phyloP scores from a whole-genome alignment of 1,140 invertebrate genomes.

The Gryllus bimaculatus region DNA sequence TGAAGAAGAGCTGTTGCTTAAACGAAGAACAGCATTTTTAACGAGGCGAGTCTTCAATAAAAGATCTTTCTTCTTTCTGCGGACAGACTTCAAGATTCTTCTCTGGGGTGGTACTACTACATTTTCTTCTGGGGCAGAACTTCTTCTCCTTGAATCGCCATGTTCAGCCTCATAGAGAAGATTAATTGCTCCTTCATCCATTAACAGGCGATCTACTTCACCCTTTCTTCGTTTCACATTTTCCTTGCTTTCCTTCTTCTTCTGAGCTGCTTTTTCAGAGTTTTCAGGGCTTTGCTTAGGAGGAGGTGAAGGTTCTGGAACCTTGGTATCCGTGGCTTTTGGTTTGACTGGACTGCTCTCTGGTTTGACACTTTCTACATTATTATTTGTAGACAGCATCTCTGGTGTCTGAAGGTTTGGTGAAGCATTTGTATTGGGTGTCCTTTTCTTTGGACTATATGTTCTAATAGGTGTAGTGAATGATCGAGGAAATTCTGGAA shows the following conservation, averaged over 20 bases:
- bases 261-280: neutral
- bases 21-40: conserved; percentile 44
- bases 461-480: conserved; percentile 16
- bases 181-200: conserved; percentile 77
- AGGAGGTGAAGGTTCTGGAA: neutral
- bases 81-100: conserved; percentile 12
- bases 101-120: neutral
- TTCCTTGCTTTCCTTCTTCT: neutral
- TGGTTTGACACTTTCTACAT: neutral
- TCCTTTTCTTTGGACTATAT: conserved; percentile 16
- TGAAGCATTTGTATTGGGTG: conserved; percentile 32
- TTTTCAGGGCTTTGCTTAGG: neutral
- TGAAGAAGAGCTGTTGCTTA: conserved; percentile 32
- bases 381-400: neutral
- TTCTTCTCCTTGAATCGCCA: conserved; percentile 24
- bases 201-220: conserved; percentile 66
- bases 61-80: conserved; percentile 26
- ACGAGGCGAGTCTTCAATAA: conserved; percentile 36
- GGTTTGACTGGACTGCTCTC: conserved; percentile 27
- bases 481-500: neutral
- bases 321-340: neutral
- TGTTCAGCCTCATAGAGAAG: conserved; percentile 68
- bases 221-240: conserved; percentile 27
- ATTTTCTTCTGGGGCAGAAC: neutral
- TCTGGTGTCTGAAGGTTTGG: neutral